Conservation (phyloP, 1,140 invertebrate genomes). For the Helicoverpa armigera region DNA sequence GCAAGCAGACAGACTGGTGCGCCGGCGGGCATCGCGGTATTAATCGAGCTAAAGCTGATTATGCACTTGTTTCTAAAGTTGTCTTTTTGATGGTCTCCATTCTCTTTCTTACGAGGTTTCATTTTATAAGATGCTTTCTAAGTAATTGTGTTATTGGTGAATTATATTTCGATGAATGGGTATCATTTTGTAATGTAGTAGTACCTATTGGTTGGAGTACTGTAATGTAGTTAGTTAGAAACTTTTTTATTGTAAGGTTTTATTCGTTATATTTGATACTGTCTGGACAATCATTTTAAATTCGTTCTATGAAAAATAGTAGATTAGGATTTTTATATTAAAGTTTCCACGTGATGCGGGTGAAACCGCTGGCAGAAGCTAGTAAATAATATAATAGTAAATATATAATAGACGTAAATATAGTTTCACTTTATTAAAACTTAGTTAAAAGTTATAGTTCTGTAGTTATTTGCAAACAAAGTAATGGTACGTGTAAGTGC, state of each 20-base stretch:
- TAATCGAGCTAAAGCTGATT: conserved; percentile 85
- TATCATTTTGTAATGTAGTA: not conserved
- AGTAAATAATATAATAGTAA: too few relatives aligned
- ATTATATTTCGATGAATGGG: not conserved
- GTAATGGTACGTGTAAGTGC: not conserved
- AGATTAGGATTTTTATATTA: too few relatives aligned
- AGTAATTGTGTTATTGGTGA: conserved; percentile 13
- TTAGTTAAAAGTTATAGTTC: not conserved
- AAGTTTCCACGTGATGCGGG: too few relatives aligned
- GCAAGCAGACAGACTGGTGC: conserved; percentile 57
- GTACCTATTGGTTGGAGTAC: too few relatives aligned
- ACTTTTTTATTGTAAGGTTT: too few relatives aligned
- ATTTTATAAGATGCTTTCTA: conserved; percentile 52
- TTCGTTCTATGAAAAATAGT: too few relatives aligned
- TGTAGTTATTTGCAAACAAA: not conserved
- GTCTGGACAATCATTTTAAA: too few relatives aligned
- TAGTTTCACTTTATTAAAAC: not conserved
- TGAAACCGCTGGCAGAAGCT: too few relatives aligned
- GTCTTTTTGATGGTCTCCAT: conserved; percentile 72
- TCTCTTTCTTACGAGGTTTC: conserved; percentile 61
- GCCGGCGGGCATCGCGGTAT: conserved; percentile 77
- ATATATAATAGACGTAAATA: too few relatives aligned
- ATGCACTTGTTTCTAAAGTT: conserved; percentile 78
- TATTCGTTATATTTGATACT: too few relatives aligned
- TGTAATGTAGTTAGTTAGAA: too few relatives aligned